Percentiles rank a stretch among this genome's conserved stretches.
These are phyloP conservation scores for Malurus leucopterus DNA, from an alignment of 2,797 vertebrate species.

Conservation along the genomic window DNA sequence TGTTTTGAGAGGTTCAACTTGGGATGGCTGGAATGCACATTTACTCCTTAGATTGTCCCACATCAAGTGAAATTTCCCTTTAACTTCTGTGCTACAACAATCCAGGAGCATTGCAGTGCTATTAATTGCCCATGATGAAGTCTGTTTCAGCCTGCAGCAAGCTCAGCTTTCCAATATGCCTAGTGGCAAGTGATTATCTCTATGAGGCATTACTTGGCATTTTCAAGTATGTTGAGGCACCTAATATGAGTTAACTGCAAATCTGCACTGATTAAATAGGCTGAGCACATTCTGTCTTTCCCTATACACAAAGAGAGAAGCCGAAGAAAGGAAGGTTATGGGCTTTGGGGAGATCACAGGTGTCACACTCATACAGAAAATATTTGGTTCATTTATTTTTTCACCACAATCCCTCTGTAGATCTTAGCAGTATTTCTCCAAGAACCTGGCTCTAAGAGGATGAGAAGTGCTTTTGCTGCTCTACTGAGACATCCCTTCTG, in stretches of 20 bases:
- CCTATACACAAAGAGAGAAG: neutral
- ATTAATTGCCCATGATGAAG: neutral
- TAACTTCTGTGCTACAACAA: neutral
- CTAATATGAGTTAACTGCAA: neutral
- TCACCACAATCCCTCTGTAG: neutral
- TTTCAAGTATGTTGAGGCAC: neutral
- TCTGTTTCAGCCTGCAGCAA: neutral
- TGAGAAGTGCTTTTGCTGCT: neutral
- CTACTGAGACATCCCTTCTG: neutral
- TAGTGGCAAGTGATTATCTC: neutral
- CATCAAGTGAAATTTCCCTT: neutral
- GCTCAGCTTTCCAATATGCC: neutral
- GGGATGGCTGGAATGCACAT: neutral
- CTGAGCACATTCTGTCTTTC: neutral
- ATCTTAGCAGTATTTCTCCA: neutral
- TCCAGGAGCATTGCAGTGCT: neutral
- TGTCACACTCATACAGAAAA: neutral
- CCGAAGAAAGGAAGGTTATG: neutral
- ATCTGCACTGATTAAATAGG: neutral
- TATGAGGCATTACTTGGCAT: neutral
- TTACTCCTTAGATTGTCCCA: neutral
- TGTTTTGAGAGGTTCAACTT: neutral
- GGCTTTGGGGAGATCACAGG: neutral
- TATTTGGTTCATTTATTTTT: neutral
- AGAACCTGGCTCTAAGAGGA: neutral